Conservation (phyloP, 2,888 invertebrate species). For the Eupithecia insigniata region DNA sequence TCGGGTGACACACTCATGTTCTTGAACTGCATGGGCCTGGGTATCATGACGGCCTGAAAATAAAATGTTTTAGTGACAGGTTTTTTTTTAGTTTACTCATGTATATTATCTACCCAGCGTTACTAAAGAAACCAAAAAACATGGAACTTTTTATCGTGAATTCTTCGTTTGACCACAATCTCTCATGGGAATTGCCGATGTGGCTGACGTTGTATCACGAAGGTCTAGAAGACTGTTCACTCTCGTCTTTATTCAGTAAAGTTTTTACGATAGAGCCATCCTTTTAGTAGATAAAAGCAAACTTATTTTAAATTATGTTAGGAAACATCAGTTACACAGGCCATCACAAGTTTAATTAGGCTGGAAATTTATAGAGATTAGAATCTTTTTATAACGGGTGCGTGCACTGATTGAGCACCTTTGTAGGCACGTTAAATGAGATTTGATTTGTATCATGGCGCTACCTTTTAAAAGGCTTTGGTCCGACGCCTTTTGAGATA, state of each 20-base stretch:
- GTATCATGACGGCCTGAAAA: not conserved
- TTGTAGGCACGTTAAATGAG: slow-evolving; percentile 21
- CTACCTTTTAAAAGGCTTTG: slow-evolving; percentile 26
- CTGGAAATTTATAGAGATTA: slow-evolving; percentile 34
- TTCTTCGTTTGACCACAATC: too few species aligned
- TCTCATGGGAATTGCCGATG: too few species aligned
- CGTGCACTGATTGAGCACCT: slow-evolving; percentile 18
- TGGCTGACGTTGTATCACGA: too few species aligned
- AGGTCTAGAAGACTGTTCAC: too few species aligned
- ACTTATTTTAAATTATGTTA: not conserved
- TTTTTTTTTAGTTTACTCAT: not conserved
- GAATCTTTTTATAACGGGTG: slow-evolving; percentile 38
- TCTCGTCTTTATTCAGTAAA: not conserved
- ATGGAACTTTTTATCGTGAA: not conserved
- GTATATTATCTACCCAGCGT: not conserved
- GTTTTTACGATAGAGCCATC: slow-evolving; percentile 2
- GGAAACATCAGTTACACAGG: slow-evolving; percentile 39
- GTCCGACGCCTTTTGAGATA: slow-evolving; percentile 26
- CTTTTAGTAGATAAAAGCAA: not conserved
- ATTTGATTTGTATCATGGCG: slow-evolving; percentile 31
- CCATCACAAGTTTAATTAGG: slow-evolving; percentile 31
- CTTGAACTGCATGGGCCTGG: not conserved
- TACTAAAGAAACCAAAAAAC: not conserved
- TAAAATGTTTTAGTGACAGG: not conserved
- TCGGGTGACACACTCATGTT: not conserved